Conservation (phyloP, 2,888 invertebrate genomes). For the Melolontha melolontha region DNA sequence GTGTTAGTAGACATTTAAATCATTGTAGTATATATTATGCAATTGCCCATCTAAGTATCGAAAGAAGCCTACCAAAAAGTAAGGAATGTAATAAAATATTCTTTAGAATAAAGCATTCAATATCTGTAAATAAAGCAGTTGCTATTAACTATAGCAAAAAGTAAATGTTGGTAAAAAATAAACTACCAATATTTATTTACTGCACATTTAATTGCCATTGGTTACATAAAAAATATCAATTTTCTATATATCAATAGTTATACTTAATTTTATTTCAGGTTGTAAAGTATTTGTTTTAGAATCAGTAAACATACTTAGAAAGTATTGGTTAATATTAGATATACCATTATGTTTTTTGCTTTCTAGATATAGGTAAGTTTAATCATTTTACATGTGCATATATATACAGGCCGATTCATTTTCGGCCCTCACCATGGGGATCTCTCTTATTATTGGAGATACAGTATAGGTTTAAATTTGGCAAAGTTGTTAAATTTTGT, state of each 20-base stretch:
- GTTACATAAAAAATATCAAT: too few species aligned
- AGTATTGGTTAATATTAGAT: constrained; percentile 87
- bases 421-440: too few species aligned
- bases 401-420: too few species aligned
- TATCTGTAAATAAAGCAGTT: too few species aligned
- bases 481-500: too few species aligned
- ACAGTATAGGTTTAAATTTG: too few species aligned
- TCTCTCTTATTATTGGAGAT: too few species aligned
- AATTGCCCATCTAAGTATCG: constrained; percentile 81
- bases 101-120: not conserved
- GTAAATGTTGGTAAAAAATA: too few species aligned
- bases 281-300: constrained; percentile 88
- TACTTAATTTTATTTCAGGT: constrained; percentile 68
- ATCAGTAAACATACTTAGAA: constrained; percentile 86
- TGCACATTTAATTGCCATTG: too few species aligned
- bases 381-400: constrained; percentile 43
- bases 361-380: constrained; percentile 79
- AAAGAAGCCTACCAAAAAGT: constrained; percentile 80
- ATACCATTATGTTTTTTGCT: constrained; percentile 83
- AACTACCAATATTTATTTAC: too few species aligned
- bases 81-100: constrained; percentile 59
- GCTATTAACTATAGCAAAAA: too few species aligned
- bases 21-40: constrained; percentile 89
- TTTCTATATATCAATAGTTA: too few species aligned
- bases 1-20: constrained; percentile 93